Evolutionary conservation across 2,888 invertebrate genomes (phyloP).

Genomic region (Drosophila paranaensis): DNA sequence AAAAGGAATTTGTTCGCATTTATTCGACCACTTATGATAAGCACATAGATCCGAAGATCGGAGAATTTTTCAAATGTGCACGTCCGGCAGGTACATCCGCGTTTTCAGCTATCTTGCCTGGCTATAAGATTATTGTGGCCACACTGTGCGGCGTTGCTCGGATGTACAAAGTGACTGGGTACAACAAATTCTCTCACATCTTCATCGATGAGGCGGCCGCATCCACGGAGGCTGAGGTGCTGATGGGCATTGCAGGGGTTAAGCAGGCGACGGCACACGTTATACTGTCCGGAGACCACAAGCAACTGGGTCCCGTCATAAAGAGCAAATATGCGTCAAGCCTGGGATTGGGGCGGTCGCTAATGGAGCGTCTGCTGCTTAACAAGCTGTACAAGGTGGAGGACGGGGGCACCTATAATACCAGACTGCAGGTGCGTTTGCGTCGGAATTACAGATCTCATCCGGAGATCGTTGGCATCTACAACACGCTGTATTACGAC

Average conservation of each 20-base stretch:
- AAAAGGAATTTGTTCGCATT: not conserved
- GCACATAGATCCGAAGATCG: not conserved
- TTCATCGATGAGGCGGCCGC: constrained; percentile 92
- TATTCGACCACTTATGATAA: not conserved
- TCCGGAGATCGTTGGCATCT: constrained; percentile 87
- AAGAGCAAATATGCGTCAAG: constrained; percentile 78
- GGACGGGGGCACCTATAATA: constrained; percentile 84
- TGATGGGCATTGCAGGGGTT: constrained; percentile 86
- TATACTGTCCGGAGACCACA: constrained; percentile 89
- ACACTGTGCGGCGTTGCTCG: constrained; percentile 85
- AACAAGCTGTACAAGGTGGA: constrained; percentile 83
- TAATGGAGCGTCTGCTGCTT: constrained; percentile 89
- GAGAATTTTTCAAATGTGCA: not conserved
- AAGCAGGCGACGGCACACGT: constrained; percentile 84
- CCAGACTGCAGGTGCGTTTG: constrained; percentile 89
- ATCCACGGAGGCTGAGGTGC: constrained; percentile 88
- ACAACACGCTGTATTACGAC: constrained; percentile 90
- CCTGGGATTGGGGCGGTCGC: constrained; percentile 85
- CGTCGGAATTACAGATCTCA: constrained; percentile 91
- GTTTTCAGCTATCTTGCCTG: constrained; percentile 62
- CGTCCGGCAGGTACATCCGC: not conserved
- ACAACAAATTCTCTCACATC: constrained; percentile 85
- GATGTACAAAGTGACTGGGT: not conserved
- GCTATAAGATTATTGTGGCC: constrained; percentile 86
- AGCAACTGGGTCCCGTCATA: constrained; percentile 84